These are phyloP conservation scores for Trissoscelio sp. DNA, from an alignment of 2,888 invertebrate genomes.

Conservation along the genomic window DNA sequence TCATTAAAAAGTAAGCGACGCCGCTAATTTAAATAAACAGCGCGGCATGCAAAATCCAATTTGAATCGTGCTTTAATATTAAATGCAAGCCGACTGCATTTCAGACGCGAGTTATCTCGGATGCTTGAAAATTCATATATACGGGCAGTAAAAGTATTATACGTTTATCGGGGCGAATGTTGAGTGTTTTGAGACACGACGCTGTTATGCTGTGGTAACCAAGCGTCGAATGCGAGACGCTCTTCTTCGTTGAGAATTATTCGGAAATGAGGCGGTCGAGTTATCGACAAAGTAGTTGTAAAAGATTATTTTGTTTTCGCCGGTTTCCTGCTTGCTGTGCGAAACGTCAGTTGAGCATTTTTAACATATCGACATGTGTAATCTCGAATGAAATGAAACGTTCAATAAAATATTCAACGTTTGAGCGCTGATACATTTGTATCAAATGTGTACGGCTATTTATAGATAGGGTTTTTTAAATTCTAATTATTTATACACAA, in stretches of 20 bases:
- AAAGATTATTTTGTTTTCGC: constrained; percentile 4
- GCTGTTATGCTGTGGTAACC: no score
- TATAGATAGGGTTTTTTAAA: no score
- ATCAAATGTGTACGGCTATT: no score
- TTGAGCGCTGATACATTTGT: not conserved
- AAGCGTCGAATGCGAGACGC: no score
- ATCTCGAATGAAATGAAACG: not conserved
- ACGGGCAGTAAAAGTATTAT: not conserved
- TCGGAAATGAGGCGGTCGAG: not conserved
- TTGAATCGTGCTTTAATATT: constrained; percentile 24
- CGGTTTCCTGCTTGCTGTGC: not conserved
- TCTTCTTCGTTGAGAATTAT: no score
- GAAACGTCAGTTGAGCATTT: not conserved
- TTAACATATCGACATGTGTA: constrained; percentile 5
- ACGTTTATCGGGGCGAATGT: not conserved
- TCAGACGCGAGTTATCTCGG: not conserved
- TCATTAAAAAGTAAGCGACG: constrained; percentile 28
- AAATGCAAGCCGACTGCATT: not conserved
- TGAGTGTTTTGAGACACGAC: no score
- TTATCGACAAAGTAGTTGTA: not conserved
- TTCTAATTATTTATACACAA: no score
- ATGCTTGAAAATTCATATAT: not conserved
- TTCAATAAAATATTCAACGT: not conserved
- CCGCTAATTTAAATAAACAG: constrained; percentile 30
- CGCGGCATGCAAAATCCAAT: not conserved